Conservation (phyloP, 2,797 vertebrate genomes). For the Tamandua tetradactyla region DNA sequence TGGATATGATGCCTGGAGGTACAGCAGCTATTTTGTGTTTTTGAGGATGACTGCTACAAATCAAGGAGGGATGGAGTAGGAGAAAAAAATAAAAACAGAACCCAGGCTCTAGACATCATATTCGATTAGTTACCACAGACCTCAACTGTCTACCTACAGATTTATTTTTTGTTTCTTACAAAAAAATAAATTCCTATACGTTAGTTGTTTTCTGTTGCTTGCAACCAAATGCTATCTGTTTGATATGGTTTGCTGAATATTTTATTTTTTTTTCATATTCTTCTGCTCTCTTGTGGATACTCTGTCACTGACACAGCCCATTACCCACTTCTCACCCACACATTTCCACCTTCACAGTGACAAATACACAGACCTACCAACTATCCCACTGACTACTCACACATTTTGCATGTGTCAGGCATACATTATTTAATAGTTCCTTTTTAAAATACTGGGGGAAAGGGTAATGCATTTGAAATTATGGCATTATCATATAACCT, state of each 20-base stretch:
- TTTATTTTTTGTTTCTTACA: background rate
- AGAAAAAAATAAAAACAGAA: background rate
- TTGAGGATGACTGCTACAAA: background rate
- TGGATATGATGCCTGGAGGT: no score
- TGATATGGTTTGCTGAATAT: background rate
- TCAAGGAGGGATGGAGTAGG: rapidly evolving
- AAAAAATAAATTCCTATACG: background rate
- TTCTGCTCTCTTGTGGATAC: background rate
- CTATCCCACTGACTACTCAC: background rate
- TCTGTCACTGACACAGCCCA: background rate
- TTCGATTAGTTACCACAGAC: background rate
- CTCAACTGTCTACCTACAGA: background rate
- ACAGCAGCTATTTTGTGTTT: background rate
- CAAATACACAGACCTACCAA: background rate
- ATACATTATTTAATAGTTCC: background rate
- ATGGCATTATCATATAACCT: background rate
- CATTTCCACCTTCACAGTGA: no score
- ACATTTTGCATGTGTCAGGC: background rate
- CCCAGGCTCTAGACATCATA: background rate
- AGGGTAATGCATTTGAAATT: background rate
- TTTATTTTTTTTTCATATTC: background rate
- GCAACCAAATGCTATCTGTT: background rate
- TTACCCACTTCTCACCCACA: background rate
- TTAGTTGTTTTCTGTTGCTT: background rate
- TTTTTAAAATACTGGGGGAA: background rate